Conservation (phyloP, 2,797 vertebrate species). For the Staurois parvus region DNA sequence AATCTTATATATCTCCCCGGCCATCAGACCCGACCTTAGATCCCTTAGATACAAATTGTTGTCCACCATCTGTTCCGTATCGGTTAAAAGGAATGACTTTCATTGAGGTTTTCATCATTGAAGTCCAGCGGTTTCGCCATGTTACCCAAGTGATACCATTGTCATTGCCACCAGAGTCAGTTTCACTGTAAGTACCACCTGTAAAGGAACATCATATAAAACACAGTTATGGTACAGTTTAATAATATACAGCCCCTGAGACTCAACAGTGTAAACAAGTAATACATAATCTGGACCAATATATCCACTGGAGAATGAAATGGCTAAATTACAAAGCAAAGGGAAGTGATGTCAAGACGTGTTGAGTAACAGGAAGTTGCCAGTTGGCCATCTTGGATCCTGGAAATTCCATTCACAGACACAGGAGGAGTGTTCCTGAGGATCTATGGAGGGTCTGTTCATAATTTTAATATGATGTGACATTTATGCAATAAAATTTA, state of each 20-base stretch:
- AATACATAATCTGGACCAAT: no score
- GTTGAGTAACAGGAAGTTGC: no score
- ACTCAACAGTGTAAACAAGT: no score
- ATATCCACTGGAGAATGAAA: no score
- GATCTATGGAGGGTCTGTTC: no score
- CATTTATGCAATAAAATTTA: no score
- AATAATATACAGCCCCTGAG: background rate
- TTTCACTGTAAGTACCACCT: slow-evolving; percentile 87
- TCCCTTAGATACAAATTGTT: slow-evolving; percentile 70
- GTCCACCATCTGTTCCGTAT: slow-evolving; percentile 72
- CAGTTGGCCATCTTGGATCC: no score
- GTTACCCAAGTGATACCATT: slow-evolving; percentile 95
- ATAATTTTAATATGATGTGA: no score
- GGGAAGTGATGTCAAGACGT: no score
- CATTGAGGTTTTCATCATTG: slow-evolving; percentile 93
- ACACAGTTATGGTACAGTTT: background rate
- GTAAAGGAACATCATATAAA: slow-evolving; percentile 37
- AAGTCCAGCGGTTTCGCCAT: slow-evolving; percentile 92
- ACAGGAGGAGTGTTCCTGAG: no score
- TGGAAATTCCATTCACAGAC: no score
- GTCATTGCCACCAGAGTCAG: slow-evolving; percentile 83
- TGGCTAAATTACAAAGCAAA: no score
- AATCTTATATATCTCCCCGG: slow-evolving; percentile 57
- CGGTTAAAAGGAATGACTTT: slow-evolving; percentile 91
- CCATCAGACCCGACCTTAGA: slow-evolving; percentile 75